phyloP scores from a whole-genome alignment of 2,797 vertebrate genomes.

The Catamblyrhynchus diadema region DNA sequence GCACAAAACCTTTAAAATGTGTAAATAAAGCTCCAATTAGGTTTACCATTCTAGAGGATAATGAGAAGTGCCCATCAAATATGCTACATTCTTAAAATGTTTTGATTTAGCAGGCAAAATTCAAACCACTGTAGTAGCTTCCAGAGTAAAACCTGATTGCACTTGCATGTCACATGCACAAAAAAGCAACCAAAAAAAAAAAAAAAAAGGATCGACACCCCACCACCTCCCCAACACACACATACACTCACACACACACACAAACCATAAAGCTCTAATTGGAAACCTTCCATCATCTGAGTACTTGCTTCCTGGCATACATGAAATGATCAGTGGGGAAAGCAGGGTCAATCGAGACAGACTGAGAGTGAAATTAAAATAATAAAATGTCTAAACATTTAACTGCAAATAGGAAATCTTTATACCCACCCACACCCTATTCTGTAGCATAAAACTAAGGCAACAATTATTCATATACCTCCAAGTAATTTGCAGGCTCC shows the following conservation, averaged over 20 bases:
- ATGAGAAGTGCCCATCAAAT: constrained; percentile 64
- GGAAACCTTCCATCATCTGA: constrained; percentile 75
- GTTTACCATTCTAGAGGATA: constrained; percentile 63
- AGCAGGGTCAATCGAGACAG: constrained; percentile 79
- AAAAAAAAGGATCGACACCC: neutral
- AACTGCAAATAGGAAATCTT: constrained; percentile 84
- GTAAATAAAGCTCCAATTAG: constrained; percentile 72
- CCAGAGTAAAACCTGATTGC: constrained; percentile 64
- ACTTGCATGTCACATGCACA: constrained; percentile 70
- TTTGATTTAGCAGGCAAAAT: constrained; percentile 67
- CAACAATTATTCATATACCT: constrained; percentile 83
- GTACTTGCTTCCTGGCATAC: constrained; percentile 72
- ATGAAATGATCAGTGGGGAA: constrained; percentile 77
- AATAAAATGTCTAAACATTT: constrained; percentile 86
- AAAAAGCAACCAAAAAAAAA: neutral
- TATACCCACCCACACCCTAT: constrained; percentile 78
- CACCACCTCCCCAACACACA: neutral
- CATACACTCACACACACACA: neutral
- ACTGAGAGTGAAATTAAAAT: constrained; percentile 82
- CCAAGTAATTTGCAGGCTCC: constrained; percentile 82
- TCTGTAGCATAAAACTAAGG: constrained; percentile 78
- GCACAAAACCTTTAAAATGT: constrained; percentile 64
- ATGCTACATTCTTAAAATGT: constrained; percentile 67
- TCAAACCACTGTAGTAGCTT: constrained; percentile 46
- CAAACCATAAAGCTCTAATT: constrained; percentile 70